Conservation (phyloP, 2,113 vertebrate genomes). For the Galbula dea region DNA sequence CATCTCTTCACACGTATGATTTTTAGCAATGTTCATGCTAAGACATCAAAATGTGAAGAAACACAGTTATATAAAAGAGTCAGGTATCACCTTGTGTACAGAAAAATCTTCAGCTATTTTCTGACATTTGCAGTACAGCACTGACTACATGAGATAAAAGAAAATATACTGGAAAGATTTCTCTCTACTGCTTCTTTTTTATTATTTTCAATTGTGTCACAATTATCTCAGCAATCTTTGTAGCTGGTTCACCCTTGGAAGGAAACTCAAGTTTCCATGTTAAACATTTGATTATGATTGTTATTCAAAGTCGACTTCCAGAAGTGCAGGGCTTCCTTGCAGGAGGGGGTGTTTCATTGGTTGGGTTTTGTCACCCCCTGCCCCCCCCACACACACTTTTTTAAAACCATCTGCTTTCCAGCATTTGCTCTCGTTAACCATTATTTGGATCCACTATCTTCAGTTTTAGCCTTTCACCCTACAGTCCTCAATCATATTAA, state of each 20-base stretch:
- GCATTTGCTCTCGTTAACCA: background rate
- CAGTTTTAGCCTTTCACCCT: background rate
- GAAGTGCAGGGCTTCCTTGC: fast-evolving
- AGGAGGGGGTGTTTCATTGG: background rate
- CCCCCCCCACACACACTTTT: too few relatives aligned
- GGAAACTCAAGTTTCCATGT: background rate
- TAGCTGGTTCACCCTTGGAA: background rate
- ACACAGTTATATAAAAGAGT: background rate
- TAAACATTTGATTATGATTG: background rate
- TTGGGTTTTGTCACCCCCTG: background rate
- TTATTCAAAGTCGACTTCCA: background rate
- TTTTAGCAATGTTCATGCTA: background rate
- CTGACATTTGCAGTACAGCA: background rate
- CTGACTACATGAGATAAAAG: background rate
- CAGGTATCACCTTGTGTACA: background rate
- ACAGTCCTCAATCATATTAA: background rate
- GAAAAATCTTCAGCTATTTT: background rate
- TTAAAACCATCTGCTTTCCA: background rate
- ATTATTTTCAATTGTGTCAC: background rate
- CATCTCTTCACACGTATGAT: too few relatives aligned
- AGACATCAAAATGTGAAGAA: background rate
- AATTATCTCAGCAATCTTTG: background rate
- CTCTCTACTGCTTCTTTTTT: background rate
- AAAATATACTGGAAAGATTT: background rate
- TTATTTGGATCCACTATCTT: background rate